Evolutionary conservation across 2,113 vertebrate genomes (phyloP).

Genomic region (Pachypanchax playfairii): DNA sequence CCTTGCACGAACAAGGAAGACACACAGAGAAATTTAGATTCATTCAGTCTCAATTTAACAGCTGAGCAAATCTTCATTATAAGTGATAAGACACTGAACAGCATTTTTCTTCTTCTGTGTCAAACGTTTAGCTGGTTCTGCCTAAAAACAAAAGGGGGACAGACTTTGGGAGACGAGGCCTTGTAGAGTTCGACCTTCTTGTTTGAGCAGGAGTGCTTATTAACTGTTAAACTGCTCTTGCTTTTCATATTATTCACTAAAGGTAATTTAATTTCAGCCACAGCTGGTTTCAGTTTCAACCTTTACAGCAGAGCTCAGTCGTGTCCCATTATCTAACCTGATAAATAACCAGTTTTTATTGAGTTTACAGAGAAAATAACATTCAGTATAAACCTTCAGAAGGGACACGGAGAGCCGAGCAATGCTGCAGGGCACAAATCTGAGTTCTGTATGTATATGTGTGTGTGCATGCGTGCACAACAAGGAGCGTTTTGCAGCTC

Average conservation of each 20-base stretch:
- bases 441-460: not conserved
- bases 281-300: constrained; percentile 82
- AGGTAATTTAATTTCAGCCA: constrained; percentile 77
- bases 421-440: constrained; percentile 50
- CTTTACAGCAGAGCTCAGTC: constrained; percentile 79
- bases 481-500: constrained; percentile 22
- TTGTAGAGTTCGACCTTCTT: not conserved
- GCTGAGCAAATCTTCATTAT: constrained; percentile 11
- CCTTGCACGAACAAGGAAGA: too few species aligned
- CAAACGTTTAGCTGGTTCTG: not conserved
- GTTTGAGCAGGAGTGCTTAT: constrained; percentile 55
- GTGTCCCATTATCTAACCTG: constrained; percentile 76
- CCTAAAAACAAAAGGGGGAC: not conserved
- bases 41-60: not conserved
- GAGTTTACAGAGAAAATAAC: constrained; percentile 81
- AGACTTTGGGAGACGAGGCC: constrained; percentile 1
- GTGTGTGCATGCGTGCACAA: not conserved
- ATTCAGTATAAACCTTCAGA: constrained; percentile 69
- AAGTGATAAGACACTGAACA: not conserved
- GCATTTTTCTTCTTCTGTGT: not conserved
- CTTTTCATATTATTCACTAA: constrained; percentile 77
- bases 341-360: constrained; percentile 83
- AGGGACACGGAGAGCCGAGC: constrained; percentile 50
- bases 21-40: constrained; percentile 12
- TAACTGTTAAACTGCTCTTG: constrained; percentile 79